Evolutionary conservation across 1,140 invertebrate species (phyloP).

Genomic region (Gonioctena quinquepunctata): DNA sequence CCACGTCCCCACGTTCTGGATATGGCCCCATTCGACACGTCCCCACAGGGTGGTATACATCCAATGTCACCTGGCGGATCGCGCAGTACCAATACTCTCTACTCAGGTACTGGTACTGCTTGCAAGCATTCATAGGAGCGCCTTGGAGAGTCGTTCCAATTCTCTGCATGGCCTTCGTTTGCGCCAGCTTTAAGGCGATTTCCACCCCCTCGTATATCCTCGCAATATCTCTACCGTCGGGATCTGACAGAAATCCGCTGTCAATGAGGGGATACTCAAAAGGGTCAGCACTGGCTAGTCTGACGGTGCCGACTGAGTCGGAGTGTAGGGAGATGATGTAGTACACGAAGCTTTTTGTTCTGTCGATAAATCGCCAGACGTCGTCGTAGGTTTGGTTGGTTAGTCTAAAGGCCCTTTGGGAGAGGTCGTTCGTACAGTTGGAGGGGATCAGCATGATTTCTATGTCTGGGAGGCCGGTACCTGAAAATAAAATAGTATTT

Average conservation of each 20-base stretch:
- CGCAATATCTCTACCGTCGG: slow-evolving; percentile 60
- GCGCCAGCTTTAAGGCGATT: slow-evolving; percentile 55
- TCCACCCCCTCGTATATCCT: slow-evolving; percentile 60
- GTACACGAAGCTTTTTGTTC: slow-evolving; percentile 13
- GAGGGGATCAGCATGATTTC: slow-evolving; percentile 29
- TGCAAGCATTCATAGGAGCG: slow-evolving; percentile 34
- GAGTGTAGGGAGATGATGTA: slow-evolving; percentile 55
- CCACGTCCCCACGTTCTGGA: slow-evolving; percentile 58
- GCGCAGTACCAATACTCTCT: not conserved
- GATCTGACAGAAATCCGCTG: slow-evolving; percentile 65
- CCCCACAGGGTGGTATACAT: slow-evolving; percentile 1
- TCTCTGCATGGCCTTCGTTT: slow-evolving; percentile 58
- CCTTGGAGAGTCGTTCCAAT: slow-evolving; percentile 49
- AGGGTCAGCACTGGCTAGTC: slow-evolving; percentile 63
- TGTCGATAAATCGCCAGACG: slow-evolving; percentile 28
- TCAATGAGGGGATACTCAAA: slow-evolving; percentile 67
- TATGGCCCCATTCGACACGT: slow-evolving; percentile 36
- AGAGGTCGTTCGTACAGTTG: slow-evolving; percentile 21
- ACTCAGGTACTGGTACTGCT: not conserved
- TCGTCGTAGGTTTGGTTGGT: slow-evolving; percentile 32
- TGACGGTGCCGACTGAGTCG: slow-evolving; percentile 59
- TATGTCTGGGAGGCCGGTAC: slow-evolving; percentile 27
- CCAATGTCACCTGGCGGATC: not conserved
- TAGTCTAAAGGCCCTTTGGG: slow-evolving; percentile 26
- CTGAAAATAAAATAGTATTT: too few species aligned